Evolutionary conservation across 2,113 vertebrate genomes (phyloP), one percentile per base, ranked within the genome.

Genomic region (Oreochromis niloticus): DNA sequence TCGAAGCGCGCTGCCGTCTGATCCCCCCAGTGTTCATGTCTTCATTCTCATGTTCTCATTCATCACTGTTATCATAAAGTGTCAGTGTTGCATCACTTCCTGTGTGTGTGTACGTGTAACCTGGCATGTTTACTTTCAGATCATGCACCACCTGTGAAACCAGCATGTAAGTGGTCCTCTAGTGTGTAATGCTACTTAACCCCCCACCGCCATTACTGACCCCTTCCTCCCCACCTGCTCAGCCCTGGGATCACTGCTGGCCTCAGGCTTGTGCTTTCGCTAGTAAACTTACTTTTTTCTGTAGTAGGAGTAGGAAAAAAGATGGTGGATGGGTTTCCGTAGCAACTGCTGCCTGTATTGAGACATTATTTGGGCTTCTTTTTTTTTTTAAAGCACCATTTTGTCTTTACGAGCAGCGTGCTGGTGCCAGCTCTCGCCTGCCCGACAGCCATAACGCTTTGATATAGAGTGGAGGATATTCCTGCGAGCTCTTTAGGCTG

Each of bases 101-200:
- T 32, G 9, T 75, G 24, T 48, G 12, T 73, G 14, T 17, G 41
- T 48, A 9, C 8, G 90, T 96, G 96, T 97, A 97, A 96, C 86
- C 89, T 96, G 90, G 94, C 96, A 96, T 97, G 92, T 98, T 97
- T 97, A 94, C 97, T 98, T 97, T 93, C 98, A 99, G 98, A 97
- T 98, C 96, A 94, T 96, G 91, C 96, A 81, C 95, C 97, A 93
- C 96, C 97, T 96, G 95, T 97, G 97, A 97, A 87, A 96, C 96
- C 88, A 95, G 94, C 96, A 97, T 95, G 98, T 98, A 98, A 98
- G 98, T 99, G 96, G 82, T 93, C 87, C 95, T 83, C 55, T 43
- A 88, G 84, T 82, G 90, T 87, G 61, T 59, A 6, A 82, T 78
- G n/a, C 46, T 13, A 75, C 89, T 93, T 90, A 88, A 87, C 9